phyloP scores from a whole-genome alignment of 2,888 invertebrate genomes.

The Mimas tiliae region DNA sequence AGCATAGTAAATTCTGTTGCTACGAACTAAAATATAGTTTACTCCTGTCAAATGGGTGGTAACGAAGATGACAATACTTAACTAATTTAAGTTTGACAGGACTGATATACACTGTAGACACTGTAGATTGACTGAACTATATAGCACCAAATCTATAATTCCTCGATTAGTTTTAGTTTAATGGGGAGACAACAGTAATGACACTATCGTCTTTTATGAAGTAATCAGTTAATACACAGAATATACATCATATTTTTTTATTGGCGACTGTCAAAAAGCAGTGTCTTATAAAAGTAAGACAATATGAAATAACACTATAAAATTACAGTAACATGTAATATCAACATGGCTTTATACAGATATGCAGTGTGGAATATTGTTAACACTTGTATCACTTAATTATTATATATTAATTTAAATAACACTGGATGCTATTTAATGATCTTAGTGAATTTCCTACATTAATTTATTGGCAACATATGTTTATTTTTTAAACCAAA shows the following conservation, averaged over 20 bases:
- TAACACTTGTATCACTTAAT: conserved; percentile 28
- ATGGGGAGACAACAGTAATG: background rate
- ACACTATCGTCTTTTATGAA: conserved; percentile 1
- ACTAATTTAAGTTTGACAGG: too few relatives aligned
- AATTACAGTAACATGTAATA: conserved; percentile 52
- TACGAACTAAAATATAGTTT: too few relatives aligned
- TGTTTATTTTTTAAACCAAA: background rate
- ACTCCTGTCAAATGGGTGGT: too few relatives aligned
- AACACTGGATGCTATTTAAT: background rate
- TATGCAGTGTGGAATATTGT: conserved; percentile 48
- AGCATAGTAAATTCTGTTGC: too few relatives aligned
- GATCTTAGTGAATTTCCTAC: background rate
- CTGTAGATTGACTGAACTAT: too few relatives aligned
- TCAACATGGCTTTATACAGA: conserved; percentile 54
- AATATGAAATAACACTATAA: conserved; percentile 49
- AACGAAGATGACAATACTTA: too few relatives aligned
- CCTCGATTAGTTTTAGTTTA: background rate
- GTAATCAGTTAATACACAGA: conserved; percentile 28
- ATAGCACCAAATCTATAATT: background rate
- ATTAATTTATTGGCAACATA: background rate
- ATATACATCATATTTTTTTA: conserved; percentile 47
- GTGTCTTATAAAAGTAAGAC: conserved; percentile 54
- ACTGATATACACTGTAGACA: too few relatives aligned
- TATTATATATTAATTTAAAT: background rate
- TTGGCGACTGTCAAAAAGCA: conserved; percentile 52